Base-by-base conservation (phyloP, 2,797 vertebrate species). In the Anableps anableps region DNA sequence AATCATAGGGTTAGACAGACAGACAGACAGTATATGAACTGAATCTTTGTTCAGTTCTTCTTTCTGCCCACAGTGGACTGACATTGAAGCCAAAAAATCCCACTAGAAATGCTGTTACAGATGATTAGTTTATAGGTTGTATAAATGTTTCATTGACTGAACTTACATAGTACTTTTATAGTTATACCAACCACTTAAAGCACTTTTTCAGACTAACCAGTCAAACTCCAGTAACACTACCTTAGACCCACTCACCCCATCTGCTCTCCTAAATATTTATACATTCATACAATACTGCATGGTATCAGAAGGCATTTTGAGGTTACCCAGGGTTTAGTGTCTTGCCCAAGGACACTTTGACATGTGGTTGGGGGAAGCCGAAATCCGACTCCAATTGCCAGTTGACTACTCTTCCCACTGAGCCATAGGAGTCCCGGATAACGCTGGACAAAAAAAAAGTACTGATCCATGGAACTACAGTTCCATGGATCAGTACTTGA, bases 11-110 rank as follows among this genome's bases (percentile, higher is more conserved):
- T 62, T 74, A 26, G 23, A 77, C 23, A 29, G 36, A 45, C 23
- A 29, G 36, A 45, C 45, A 70, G n/a, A 11, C 45, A 0, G 50
- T 64, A 26, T 51, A 36, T 55, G 17, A 74, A 41, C 16, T 26
- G 26, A 23, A 31, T 1, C 74, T 86, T 75, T 51, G 34, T 50
- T 75, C 8, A 58, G 2, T 53, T 82, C 11, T 36, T 71, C 34
- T 62, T 48, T 45, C 36, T 1, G 41, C 29, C 68, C 5, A 55
- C 47, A 68, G 21, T 19, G 58, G 47, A 53, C 23, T 14, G 21
- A 0, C 60, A 58, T 68, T 21, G 34, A 66, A 51, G 21, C 11
- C 50, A 75, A 62, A 38, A 7, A 17, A 51, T 74, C 34, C 31
- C 11, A 10, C 31, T 36, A 50, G 7, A 21, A 31, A 55, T 2